These are phyloP conservation scores for Rhagonycha lutea DNA, from an alignment of 2,888 invertebrate species.

Conservation along the genomic window DNA sequence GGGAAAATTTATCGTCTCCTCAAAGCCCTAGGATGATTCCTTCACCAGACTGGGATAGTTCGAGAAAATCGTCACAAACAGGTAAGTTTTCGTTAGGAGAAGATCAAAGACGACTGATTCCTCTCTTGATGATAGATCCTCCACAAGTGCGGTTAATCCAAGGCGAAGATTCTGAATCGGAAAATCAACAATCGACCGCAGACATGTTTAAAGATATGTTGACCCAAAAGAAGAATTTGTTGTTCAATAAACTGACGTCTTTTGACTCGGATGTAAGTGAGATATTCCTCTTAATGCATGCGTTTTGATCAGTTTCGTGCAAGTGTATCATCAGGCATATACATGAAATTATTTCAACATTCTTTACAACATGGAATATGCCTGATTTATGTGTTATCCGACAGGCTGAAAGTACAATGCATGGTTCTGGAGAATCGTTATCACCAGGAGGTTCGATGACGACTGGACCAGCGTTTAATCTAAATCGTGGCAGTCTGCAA, in stretches of 20 bases:
- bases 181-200: constrained; percentile 76
- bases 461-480: constrained; percentile 72
- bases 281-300: background rate
- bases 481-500: constrained; percentile 71
- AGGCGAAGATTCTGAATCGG: constrained; percentile 65
- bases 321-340: constrained; percentile 24
- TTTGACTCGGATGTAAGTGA: constrained; percentile 88
- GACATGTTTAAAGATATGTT: constrained; percentile 95
- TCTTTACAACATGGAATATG: constrained; percentile 36
- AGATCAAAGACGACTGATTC: constrained; percentile 48
- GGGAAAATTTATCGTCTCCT: constrained; percentile 70
- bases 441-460: constrained; percentile 77
- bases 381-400: constrained; percentile 50
- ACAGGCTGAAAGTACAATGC: constrained; percentile 65
- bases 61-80: constrained; percentile 71
- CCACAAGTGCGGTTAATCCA: constrained; percentile 65
- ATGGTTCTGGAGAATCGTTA: constrained; percentile 64
- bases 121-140: constrained; percentile 56
- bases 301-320: constrained; percentile 1
- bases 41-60: constrained; percentile 59
- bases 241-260: constrained; percentile 84
- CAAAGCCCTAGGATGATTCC: constrained; percentile 62
- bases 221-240: constrained; percentile 86
- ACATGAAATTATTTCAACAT: constrained; percentile 5
- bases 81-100: constrained; percentile 48